phyloP scores from a whole-genome alignment of 1,140 invertebrate species.

The Tetramorium simillimum region DNA sequence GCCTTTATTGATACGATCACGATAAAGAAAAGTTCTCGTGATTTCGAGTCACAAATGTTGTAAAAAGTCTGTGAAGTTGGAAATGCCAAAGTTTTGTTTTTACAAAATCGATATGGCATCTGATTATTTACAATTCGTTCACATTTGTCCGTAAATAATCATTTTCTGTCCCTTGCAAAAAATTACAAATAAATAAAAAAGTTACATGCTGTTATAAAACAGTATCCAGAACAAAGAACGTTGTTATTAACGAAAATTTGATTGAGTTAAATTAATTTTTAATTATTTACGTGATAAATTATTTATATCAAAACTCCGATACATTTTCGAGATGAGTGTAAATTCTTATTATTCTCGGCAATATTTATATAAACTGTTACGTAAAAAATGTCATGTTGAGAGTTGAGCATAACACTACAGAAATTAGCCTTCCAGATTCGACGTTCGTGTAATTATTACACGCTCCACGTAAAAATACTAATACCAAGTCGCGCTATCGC shows the following conservation, averaged over 20 bases:
- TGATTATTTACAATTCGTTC: too few relatives aligned
- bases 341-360: not conserved
- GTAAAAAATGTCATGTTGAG: not conserved
- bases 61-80: not conserved
- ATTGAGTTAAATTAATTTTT: not conserved
- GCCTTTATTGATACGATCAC: slow-evolving; percentile 23
- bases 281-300: not conserved
- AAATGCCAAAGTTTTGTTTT: too few relatives aligned
- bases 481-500: slow-evolving; percentile 19
- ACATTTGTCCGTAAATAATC: too few relatives aligned
- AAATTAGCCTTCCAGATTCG: not conserved
- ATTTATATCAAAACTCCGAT: not conserved
- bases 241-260: not conserved
- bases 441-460: not conserved
- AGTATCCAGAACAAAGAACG: not conserved
- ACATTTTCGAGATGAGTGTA: not conserved
- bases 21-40: not conserved
- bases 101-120: too few relatives aligned
- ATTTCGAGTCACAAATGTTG: not conserved
- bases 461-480: slow-evolving; percentile 12
- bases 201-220: not conserved
- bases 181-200: too few relatives aligned
- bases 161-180: too few relatives aligned
- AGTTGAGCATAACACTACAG: not conserved
- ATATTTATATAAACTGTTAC: not conserved